Conservation (phyloP, 2,888 invertebrate genomes). For the Eupithecia vulgata region DNA sequence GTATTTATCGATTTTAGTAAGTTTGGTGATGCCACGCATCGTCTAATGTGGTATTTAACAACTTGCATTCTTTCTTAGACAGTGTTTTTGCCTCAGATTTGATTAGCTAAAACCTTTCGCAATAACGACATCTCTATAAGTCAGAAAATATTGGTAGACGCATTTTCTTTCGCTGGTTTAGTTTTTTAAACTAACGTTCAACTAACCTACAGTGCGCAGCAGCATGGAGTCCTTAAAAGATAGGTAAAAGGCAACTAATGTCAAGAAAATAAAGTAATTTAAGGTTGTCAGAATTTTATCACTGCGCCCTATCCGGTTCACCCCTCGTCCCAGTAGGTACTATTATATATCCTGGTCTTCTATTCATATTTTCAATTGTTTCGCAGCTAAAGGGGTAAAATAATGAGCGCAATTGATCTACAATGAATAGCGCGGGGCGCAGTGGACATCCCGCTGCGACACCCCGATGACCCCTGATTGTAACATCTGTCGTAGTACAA, state of each 20-base stretch:
- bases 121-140: background rate
- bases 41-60: constrained; percentile 35
- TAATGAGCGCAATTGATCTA: constrained; percentile 41
- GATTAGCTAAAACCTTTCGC: background rate
- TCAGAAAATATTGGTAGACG: background rate
- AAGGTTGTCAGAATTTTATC: background rate
- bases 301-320: background rate
- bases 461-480: constrained; percentile 49
- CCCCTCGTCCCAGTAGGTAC: background rate
- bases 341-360: background rate
- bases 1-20: constrained; percentile 52
- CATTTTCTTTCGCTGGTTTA: background rate
- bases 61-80: constrained; percentile 24
- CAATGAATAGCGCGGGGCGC: constrained; percentile 40
- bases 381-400: constrained; percentile 42
- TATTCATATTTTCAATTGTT: constrained; percentile 40
- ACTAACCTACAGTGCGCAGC: too few species aligned
- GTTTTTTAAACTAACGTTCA: background rate
- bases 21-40: constrained; percentile 41
- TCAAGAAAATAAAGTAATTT: background rate
- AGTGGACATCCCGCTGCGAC: constrained; percentile 52
- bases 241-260: too few species aligned
- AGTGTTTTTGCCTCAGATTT: background rate
- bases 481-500: constrained; percentile 47
- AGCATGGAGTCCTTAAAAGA: background rate